phyloP scores from a whole-genome alignment of 2,888 invertebrate genomes.

The Brachycybe producta region DNA sequence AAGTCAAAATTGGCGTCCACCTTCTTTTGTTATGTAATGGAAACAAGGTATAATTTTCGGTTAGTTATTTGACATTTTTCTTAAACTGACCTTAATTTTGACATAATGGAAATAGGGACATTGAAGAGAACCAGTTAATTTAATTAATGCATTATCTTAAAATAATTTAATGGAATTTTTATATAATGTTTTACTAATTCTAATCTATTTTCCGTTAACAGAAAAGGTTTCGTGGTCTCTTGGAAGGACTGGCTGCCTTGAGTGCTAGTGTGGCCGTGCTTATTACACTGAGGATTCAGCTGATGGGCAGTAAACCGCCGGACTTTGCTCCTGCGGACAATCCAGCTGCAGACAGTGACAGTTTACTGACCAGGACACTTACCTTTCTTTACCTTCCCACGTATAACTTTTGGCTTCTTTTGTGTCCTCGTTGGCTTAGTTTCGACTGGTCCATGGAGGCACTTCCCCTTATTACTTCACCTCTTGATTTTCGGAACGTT shows the following conservation, averaged over 20 bases:
- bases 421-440: conserved; percentile 76
- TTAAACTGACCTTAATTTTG: no score
- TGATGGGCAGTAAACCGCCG: conserved; percentile 54
- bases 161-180: no score
- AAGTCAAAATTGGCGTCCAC: no score
- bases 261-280: conserved; percentile 53
- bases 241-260: conserved; percentile 38
- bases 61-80: no score
- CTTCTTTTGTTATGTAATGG: no score
- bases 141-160: no score
- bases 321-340: conserved; percentile 90
- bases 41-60: no score
- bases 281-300: conserved; percentile 59
- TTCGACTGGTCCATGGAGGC: conserved; percentile 99
- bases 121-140: no score
- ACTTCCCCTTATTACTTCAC: conserved; percentile 65
- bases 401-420: conserved; percentile 72
- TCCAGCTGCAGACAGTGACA: conserved; percentile 79
- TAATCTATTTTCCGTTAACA: conserved; percentile 5
- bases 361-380: conserved; percentile 62
- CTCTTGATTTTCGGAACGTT: conserved; percentile 67
- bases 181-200: not conserved
- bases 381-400: conserved; percentile 87
- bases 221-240: conserved; percentile 28
- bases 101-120: no score